Percentiles rank a stretch among this genome's conserved stretches.
Conservation (phyloP, 2,113 vertebrate species). For the Podarcis cretensis region DNA sequence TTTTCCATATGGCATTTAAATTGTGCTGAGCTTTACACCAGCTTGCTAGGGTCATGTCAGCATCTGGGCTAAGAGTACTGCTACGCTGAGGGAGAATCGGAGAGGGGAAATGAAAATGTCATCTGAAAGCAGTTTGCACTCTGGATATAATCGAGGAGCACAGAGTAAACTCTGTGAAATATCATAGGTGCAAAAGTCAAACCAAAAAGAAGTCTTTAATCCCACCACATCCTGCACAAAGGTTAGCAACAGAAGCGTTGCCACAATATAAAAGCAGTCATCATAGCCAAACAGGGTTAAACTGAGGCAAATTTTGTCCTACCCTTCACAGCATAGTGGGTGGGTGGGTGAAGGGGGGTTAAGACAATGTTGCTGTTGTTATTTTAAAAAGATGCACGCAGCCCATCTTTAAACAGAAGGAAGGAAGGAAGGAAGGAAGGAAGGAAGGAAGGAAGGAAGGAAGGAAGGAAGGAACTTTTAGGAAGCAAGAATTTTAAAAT, state of each 20-base stretch:
- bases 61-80: background rate
- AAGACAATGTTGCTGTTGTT: background rate
- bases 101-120: slow-evolving; percentile 13
- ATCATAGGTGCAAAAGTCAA: slow-evolving; percentile 18
- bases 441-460: background rate
- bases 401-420: no score
- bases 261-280: background rate
- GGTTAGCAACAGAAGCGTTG: background rate
- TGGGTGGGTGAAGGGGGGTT: background rate
- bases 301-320: background rate
- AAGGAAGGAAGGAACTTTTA: background rate
- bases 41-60: background rate
- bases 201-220: slow-evolving; percentile 11
- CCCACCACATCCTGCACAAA: background rate
- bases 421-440: no score
- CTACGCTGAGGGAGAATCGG: background rate
- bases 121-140: background rate
- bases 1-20: background rate
- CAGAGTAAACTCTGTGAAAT: slow-evolving; percentile 15
- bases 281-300: background rate
- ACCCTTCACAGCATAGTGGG: background rate
- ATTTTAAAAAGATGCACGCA: no score
- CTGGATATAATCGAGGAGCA: slow-evolving; percentile 6
- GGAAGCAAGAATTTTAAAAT: background rate
- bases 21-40: background rate